These are phyloP conservation scores for Bryconaethiops microstoma DNA, from an alignment of 2,797 vertebrate genomes.

Conservation along the genomic window DNA sequence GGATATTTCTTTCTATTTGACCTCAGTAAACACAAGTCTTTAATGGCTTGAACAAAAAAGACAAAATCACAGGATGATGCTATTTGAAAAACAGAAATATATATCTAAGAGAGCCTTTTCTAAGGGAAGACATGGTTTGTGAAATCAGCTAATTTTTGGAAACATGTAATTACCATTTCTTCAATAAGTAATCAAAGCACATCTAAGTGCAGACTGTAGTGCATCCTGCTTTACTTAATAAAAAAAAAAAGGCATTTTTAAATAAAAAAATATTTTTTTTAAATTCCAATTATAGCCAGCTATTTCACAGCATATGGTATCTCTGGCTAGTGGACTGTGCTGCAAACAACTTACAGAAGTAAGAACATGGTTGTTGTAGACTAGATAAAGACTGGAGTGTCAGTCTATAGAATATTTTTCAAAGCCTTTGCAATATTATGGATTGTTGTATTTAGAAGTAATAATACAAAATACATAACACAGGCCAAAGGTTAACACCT, in stretches of 20 bases:
- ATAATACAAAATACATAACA: neutral
- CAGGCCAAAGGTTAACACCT: neutral
- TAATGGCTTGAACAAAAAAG: neutral
- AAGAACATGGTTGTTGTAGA: neutral
- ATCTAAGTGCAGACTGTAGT: neutral
- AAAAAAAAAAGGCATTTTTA: too few relatives aligned
- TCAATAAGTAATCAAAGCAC: slow-evolving; percentile 22
- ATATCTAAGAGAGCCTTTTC: neutral
- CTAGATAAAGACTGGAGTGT: neutral
- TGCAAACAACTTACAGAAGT: neutral
- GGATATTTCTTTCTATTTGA: neutral
- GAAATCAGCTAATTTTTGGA: neutral
- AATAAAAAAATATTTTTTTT: too few relatives aligned
- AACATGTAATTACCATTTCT: slow-evolving; percentile 13
- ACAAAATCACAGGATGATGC: neutral
- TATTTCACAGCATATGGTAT: neutral
- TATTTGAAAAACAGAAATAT: neutral
- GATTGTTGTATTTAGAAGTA: neutral
- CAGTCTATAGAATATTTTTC: neutral
- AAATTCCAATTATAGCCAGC: slow-evolving; percentile 10
- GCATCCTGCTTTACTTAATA: neutral
- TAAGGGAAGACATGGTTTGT: neutral
- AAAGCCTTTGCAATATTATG: neutral
- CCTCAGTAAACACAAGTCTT: neutral
- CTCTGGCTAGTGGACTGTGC: neutral